A percentile compares a stretch with the other conserved stretches of the same genome.
Conservation (phyloP, 2,888 invertebrate genomes). For the Belgica antarctica region DNA sequence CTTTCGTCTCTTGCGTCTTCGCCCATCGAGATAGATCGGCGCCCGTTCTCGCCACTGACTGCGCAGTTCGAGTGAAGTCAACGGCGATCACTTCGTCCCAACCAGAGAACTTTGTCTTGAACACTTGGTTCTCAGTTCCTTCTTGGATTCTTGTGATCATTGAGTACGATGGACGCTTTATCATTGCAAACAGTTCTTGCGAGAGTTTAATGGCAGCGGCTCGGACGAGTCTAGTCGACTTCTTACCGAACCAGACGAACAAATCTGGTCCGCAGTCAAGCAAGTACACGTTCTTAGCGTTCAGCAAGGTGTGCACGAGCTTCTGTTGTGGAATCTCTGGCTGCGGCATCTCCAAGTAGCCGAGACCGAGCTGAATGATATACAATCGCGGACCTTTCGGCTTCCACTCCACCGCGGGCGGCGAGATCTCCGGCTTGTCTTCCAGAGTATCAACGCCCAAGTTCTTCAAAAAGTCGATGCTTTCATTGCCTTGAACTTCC, state of each 20-base stretch:
- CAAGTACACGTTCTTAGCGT: constrained; percentile 92
- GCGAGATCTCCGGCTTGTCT: constrained; percentile 56
- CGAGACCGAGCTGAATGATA: constrained; percentile 96
- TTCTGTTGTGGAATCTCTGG: constrained; percentile 74
- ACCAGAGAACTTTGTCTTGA: constrained; percentile 93
- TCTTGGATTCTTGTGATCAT: constrained; percentile 86
- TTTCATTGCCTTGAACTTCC: constrained; percentile 79
- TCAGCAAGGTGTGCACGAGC: constrained; percentile 72
- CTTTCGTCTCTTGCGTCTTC: constrained; percentile 81
- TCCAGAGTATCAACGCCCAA: constrained; percentile 60
- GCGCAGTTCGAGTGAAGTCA: constrained; percentile 97
- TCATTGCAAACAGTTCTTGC: constrained; percentile 93
- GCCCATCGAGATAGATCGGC: constrained; percentile 94
- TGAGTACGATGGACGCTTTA: constrained; percentile 82
- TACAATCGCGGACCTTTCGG: constrained; percentile 71
- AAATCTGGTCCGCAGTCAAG: constrained; percentile 91
- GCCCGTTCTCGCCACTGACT: constrained; percentile 93
- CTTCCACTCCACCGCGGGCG: constrained; percentile 46
- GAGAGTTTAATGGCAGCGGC: constrained; percentile 97
- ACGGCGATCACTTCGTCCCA: constrained; percentile 99
- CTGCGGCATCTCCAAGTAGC: constrained; percentile 96
- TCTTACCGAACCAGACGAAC: constrained; percentile 98
- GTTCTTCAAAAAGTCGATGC: constrained; percentile 77
- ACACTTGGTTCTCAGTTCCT: constrained; percentile 88
- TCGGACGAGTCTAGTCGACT: constrained; percentile 89